Evolutionary conservation across 92 coral and sea anemone genomes (phyloP), one percentile per base, ranked within the genome.

Genomic region (Bergia sp.): DNA sequence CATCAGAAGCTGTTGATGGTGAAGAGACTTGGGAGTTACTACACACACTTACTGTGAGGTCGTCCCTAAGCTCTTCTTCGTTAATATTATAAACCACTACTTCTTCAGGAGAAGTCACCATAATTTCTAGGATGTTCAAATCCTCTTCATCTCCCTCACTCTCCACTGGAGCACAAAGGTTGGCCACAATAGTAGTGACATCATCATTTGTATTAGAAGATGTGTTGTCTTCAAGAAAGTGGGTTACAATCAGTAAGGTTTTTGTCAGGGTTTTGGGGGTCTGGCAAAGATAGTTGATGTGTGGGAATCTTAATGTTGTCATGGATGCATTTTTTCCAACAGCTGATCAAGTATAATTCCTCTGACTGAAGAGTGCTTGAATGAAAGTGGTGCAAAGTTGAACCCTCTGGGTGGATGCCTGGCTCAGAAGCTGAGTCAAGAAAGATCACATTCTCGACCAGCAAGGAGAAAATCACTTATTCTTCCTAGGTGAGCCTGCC

Each of bases 351-450:
- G 86, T 90, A 84, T 44, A 72, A n/a, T 83, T 92, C 91, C 41
- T 92, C 95, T 16, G 69, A 43, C 29, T 81, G 76, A 21, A 92
- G 79, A 4, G 78, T 87, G 38, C 88, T 86, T 2, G 94, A 90
- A 1, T 92, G 82, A 47, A 92, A 94, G 82, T 94, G 95, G 81
- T 92, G 95, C 0, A 90, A 73, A 3, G 80, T 3, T 15, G 95
- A 91, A 15, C 89, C 93, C 15, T 87, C 36, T 13, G 21, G 87
- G 38, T 82, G 20, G 12, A 50, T 0, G 0, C 7, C 0, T 20
- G 92, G 82, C 50, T 91, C 71, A 57, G 87, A 23, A 37, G 43
- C 64, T 15, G 88, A 88, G 79, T 89, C 86, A 39, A 8, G 88
- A 85, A 92, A 92, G 20, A 90, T 90, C 3, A 92, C 82, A 82